These are phyloP conservation scores for Synchiropus splendidus DNA, from an alignment of 2,113 vertebrate genomes.

Conservation along the genomic window DNA sequence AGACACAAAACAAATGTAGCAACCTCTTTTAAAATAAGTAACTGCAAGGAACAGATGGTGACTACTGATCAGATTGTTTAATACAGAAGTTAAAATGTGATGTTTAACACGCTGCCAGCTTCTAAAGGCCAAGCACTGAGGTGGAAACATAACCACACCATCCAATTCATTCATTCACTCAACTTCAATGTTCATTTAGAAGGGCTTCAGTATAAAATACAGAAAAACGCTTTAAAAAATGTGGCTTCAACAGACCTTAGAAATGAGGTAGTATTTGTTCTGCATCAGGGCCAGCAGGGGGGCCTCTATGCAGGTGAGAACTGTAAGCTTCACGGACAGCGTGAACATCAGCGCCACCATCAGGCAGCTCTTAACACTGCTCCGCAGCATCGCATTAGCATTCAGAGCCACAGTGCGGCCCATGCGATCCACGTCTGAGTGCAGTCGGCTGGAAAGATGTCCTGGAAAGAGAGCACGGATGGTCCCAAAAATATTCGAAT, in stretches of 20 bases:
- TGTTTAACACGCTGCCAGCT: no score
- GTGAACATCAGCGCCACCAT: slow-evolving; percentile 70
- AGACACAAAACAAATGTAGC: neutral
- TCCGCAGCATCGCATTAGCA: slow-evolving; percentile 68
- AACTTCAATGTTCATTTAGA: no score
- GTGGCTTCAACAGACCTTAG: slow-evolving; percentile 52
- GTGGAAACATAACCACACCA: no score
- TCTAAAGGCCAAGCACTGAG: no score
- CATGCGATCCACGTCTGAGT: slow-evolving; percentile 71
- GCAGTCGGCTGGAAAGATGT: slow-evolving; percentile 68
- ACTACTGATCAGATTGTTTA: no score
- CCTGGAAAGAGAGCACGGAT: slow-evolving; percentile 49
- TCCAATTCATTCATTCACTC: no score
- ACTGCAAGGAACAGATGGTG: no score
- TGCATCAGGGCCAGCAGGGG: slow-evolving; percentile 56
- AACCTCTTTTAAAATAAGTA: no score
- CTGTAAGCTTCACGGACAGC: slow-evolving; percentile 73
- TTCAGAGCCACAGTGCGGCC: slow-evolving; percentile 71
- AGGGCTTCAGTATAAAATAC: no score
- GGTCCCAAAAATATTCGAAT: neutral
- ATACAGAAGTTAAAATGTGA: no score
- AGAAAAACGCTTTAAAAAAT: no score
- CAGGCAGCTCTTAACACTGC: slow-evolving; percentile 63
- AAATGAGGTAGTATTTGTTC: slow-evolving; percentile 58
- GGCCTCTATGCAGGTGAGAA: slow-evolving; percentile 70